Conservation (phyloP, 2,888 invertebrate genomes). For the Agonopterix alstromeriana region DNA sequence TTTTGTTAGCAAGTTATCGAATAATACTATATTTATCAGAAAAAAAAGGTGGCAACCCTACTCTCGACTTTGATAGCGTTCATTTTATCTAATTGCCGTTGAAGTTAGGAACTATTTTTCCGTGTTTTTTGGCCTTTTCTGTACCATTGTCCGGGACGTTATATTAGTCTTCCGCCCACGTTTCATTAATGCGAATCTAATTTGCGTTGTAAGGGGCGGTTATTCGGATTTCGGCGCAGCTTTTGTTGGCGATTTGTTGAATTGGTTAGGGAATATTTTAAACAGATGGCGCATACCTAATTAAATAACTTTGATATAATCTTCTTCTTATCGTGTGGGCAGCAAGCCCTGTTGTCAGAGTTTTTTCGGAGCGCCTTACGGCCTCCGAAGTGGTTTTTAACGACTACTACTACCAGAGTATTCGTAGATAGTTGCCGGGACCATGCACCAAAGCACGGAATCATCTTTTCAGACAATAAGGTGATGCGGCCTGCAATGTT, state of each 20-base stretch:
- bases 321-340: too few species aligned
- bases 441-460: too few species aligned
- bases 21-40: too few species aligned
- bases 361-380: too few species aligned
- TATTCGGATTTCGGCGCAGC: slow-evolving; percentile 42
- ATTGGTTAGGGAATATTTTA: slow-evolving; percentile 38
- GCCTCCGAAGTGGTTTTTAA: too few species aligned
- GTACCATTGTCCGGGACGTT: slow-evolving; percentile 46
- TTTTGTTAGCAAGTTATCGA: too few species aligned
- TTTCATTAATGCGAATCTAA: slow-evolving; percentile 69
- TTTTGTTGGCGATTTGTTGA: slow-evolving; percentile 47
- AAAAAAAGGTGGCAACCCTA: too few species aligned
- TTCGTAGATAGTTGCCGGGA: too few species aligned
- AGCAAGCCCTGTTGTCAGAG: too few species aligned
- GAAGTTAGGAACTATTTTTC: slow-evolving; percentile 63
- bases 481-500: too few species aligned
- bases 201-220: slow-evolving; percentile 47
- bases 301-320: slow-evolving; percentile 12
- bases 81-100: slow-evolving; percentile 65
- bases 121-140: slow-evolving; percentile 50
- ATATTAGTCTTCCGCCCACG: slow-evolving; percentile 59
- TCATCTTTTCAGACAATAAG: too few species aligned
- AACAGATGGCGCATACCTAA: slow-evolving; percentile 37
- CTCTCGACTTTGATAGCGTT: slow-evolving; percentile 57
- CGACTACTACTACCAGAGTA: too few species aligned